Percentiles rank a stretch among this genome's conserved stretches.
These are phyloP conservation scores for Campopleginae sp. DNA, from an alignment of 2,888 invertebrate genomes.

Conservation along the genomic window DNA sequence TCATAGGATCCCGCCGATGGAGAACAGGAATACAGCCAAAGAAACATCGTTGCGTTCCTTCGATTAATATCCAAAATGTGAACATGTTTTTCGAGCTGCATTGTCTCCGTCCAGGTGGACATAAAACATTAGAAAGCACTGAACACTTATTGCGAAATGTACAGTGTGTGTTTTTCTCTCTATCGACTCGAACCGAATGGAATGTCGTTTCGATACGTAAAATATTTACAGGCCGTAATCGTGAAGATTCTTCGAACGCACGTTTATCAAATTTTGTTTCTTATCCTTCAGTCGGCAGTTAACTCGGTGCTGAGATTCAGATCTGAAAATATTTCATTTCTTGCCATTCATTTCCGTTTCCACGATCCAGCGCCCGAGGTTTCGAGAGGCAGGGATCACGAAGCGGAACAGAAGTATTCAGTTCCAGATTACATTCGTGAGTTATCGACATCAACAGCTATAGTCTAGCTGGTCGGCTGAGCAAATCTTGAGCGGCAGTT, in stretches of 20 bases:
- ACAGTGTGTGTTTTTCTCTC: not conserved
- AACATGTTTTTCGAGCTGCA: not conserved
- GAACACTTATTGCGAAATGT: not conserved
- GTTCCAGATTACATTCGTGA: no score
- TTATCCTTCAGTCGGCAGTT: not conserved
- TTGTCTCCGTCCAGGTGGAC: not conserved
- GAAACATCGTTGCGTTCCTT: not conserved
- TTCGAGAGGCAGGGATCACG: no score
- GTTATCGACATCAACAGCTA: no score
- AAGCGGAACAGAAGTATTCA: no score
- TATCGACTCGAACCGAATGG: not conserved
- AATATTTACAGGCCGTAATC: not conserved
- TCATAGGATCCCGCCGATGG: conserved; percentile 42
- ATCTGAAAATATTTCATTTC: not conserved
- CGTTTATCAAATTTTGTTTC: not conserved
- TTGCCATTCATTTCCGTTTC: not conserved
- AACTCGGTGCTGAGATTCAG: not conserved
- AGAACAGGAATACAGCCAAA: conserved; percentile 58
- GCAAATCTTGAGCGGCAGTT: no score
- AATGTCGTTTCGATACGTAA: not conserved
- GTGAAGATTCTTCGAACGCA: not conserved
- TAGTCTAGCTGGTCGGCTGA: no score
- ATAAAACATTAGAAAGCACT: not conserved
- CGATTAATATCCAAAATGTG: conserved; percentile 17
- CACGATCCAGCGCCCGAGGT: not conserved